These are phyloP conservation scores for Delphinapterus leucas DNA, from an alignment of 2,113 vertebrate species.

Conservation along the genomic window DNA sequence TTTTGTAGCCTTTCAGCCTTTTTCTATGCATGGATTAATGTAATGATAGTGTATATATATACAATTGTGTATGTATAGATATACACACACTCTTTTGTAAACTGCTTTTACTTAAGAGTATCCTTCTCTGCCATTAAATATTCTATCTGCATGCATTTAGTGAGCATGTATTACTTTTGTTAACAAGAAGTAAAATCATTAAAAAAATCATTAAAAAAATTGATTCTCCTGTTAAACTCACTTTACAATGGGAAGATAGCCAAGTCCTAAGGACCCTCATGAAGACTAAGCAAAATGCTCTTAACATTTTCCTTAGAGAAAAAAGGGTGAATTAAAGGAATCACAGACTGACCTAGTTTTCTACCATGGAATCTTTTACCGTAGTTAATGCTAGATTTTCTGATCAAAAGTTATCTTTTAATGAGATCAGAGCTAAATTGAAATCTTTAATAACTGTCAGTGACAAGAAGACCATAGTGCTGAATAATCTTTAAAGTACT, in stretches of 20 bases:
- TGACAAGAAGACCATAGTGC: background rate
- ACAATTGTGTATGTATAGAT: background rate
- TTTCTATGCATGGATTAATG: background rate
- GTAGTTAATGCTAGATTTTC: conserved; percentile 10
- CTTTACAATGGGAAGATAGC: background rate
- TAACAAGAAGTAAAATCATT: background rate
- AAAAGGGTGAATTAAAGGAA: background rate
- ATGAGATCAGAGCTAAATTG: background rate
- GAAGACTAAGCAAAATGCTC: background rate
- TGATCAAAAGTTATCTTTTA: conserved; percentile 22
- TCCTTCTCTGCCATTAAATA: background rate
- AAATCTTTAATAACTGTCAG: background rate
- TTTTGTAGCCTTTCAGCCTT: background rate
- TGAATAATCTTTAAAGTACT: background rate
- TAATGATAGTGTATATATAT: background rate
- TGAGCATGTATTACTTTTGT: background rate
- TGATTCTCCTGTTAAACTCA: background rate
- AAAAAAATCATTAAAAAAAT: background rate
- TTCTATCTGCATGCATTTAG: background rate
- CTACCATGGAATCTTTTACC: conserved; percentile 3
- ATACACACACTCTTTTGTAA: background rate
- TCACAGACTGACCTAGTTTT: background rate
- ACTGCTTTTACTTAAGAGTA: background rate
- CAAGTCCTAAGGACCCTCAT: background rate
- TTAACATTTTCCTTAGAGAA: background rate